A percentile compares a stretch with the other conserved stretches of the same genome.
Evolutionary conservation across 1,140 invertebrate genomes (phyloP).

Genomic region (Aphaenogaster floridana): DNA sequence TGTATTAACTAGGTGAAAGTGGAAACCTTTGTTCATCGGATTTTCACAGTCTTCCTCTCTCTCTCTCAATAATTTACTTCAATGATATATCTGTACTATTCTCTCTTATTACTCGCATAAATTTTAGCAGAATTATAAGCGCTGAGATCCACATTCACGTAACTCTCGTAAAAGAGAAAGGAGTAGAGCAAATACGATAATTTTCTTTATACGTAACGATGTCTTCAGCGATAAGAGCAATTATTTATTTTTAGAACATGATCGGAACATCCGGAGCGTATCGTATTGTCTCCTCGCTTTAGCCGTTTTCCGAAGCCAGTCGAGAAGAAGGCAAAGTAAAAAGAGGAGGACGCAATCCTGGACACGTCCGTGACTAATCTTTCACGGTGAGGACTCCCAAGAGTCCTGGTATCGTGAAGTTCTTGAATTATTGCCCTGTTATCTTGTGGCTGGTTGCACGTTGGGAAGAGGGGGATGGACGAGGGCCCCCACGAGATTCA

Average conservation of each 20-base stretch:
- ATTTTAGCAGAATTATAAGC: slow-evolving; percentile 20
- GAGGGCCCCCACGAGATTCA: slow-evolving; percentile 79
- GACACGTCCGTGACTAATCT: slow-evolving; percentile 82
- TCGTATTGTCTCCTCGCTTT: not conserved
- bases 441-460: slow-evolving; percentile 79
- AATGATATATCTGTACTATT: slow-evolving; percentile 44
- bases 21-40: slow-evolving; percentile 18
- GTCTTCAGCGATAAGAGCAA: not conserved
- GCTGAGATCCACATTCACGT: not conserved
- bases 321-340: slow-evolving; percentile 5
- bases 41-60: slow-evolving; percentile 16
- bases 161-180: slow-evolving; percentile 29
- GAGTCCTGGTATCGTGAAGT: slow-evolving; percentile 81
- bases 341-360: slow-evolving; percentile 51
- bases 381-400: slow-evolving; percentile 76
- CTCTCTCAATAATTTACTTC: slow-evolving; percentile 21
- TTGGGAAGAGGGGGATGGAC: slow-evolving; percentile 69
- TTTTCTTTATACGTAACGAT: slow-evolving; percentile 25
- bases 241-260: not conserved
- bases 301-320: not conserved
- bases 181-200: not conserved
- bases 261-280: not conserved
- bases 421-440: slow-evolving; percentile 85
- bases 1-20: slow-evolving; percentile 55
- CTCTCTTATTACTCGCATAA: slow-evolving; percentile 52